Conservation (phyloP, 2,888 invertebrate genomes). For the Papilio gigon region DNA sequence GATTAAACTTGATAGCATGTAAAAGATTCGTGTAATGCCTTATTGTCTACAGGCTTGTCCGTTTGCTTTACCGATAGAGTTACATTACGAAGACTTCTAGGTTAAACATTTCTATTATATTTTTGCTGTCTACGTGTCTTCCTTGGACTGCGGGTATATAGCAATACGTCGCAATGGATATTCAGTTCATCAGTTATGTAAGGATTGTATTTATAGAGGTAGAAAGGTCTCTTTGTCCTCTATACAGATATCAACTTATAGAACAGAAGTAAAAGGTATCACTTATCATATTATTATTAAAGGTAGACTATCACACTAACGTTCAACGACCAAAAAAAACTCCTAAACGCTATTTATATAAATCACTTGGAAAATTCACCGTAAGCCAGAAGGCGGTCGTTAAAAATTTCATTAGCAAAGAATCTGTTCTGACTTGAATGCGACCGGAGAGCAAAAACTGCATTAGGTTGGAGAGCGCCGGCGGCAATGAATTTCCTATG, state of each 20-base stretch:
- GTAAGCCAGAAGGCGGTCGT: constrained; percentile 35
- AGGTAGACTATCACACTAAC: background rate
- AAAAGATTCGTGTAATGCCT: background rate
- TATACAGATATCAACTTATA: too few species aligned
- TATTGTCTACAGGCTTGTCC: background rate
- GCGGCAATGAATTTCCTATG: constrained; percentile 74
- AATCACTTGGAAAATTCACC: constrained; percentile 36
- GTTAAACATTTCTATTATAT: too few species aligned
- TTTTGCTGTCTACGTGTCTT: too few species aligned
- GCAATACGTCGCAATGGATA: too few species aligned
- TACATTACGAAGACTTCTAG: background rate
- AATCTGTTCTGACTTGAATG: constrained; percentile 49
- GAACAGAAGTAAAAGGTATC: background rate
- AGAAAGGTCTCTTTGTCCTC: too few species aligned
- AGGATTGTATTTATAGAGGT: too few species aligned
- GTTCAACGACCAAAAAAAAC: background rate
- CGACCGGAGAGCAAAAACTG: constrained; percentile 61
- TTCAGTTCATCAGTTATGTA: too few species aligned
- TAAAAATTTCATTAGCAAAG: constrained; percentile 45
- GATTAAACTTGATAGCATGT: background rate
- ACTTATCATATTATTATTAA: too few species aligned
- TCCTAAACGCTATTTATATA: constrained; percentile 5
- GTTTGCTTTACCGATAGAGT: background rate
- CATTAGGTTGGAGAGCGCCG: constrained; percentile 53
- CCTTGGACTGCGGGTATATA: too few species aligned